phyloP scores from a whole-genome alignment of 1,140 invertebrate genomes.

The Archivesica marissinica region DNA sequence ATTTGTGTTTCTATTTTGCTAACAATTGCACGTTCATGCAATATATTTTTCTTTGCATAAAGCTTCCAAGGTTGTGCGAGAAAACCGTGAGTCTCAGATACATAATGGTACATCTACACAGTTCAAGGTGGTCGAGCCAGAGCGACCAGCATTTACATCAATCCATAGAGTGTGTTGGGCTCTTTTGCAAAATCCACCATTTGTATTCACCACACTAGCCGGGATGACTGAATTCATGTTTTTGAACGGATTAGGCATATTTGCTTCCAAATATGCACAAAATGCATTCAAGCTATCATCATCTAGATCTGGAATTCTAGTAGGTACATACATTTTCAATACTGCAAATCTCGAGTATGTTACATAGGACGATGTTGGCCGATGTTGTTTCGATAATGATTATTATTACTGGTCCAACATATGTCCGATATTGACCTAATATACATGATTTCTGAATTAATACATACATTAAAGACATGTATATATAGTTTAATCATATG shows the following conservation, averaged over 20 bases:
- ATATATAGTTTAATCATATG: no score
- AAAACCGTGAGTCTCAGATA: conserved; percentile 6
- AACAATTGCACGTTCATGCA: no score
- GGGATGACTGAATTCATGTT: conserved; percentile 21
- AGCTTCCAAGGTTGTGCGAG: conserved; percentile 18
- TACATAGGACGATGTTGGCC: no score
- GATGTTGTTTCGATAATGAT: no score
- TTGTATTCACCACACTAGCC: conserved; percentile 31
- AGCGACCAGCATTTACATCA: background rate
- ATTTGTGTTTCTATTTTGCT: no score
- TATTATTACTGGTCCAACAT: no score
- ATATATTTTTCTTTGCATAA: no score
- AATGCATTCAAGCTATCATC: conserved; percentile 25
- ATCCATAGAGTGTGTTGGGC: conserved; percentile 8
- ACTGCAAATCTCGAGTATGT: no score
- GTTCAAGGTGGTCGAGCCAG: background rate
- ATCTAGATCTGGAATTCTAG: background rate
- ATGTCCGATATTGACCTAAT: no score
- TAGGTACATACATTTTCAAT: no score
- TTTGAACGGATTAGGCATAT: conserved; percentile 1
- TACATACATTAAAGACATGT: no score
- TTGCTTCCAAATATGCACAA: conserved; percentile 32
- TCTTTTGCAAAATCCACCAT: conserved; percentile 30
- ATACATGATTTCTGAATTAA: no score
- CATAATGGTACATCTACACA: background rate